Evolutionary conservation across 37 sponge, comb jelly and placozoan species (phyloP), one percentile per base, ranked within the genome.

Genomic region (Geodia barretti): DNA sequence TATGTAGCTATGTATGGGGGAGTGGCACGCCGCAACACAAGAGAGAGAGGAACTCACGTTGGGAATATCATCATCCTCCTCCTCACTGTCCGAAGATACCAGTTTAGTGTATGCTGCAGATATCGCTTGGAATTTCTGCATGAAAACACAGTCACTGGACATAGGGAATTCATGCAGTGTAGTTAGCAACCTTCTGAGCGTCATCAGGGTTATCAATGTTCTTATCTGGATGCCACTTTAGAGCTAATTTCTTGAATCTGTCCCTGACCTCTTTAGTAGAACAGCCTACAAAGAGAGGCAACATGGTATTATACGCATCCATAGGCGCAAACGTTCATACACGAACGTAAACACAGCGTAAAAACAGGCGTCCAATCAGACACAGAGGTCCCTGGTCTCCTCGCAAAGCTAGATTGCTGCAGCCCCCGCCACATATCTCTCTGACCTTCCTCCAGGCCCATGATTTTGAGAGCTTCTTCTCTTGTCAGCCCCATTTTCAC

Each of bases 371-470:
- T n/a, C n/a, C n/a, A n/a, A n/a, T n/a, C n/a, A n/a, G n/a, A n/a
- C n/a, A n/a, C n/a, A n/a, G n/a, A n/a, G n/a, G n/a, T n/a, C n/a
- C n/a, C n/a, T n/a, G n/a, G n/a, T n/a, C n/a, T n/a, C n/a, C n/a
- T n/a, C 37, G 21, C 35, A 26, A 31, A 41, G 25, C 1, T n/a
- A 28, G 54, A 47, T 47, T 17, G 54, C 14, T 7, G 54, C 54
- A 17, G 7, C 11, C 54, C 11, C 54, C 7, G 14, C 54, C 11
- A 17, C 14, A 47, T 7, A 17, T 7, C 54, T 47, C 54, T 14
- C 80, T 59, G 42, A 82, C 88, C 88, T 77, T 88, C 88, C 29
- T 76, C 66, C 29, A 88, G 41, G 36, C 83, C 83, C 20, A 88
- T 70, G 25, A 88, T 70, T 26, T 62, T 60, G 7, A 61, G 65